Percentiles rank a stretch among this genome's conserved stretches.
These are phyloP conservation scores for Saturnia pavonia DNA, from an alignment of 2,888 invertebrate species.

Conservation along the genomic window DNA sequence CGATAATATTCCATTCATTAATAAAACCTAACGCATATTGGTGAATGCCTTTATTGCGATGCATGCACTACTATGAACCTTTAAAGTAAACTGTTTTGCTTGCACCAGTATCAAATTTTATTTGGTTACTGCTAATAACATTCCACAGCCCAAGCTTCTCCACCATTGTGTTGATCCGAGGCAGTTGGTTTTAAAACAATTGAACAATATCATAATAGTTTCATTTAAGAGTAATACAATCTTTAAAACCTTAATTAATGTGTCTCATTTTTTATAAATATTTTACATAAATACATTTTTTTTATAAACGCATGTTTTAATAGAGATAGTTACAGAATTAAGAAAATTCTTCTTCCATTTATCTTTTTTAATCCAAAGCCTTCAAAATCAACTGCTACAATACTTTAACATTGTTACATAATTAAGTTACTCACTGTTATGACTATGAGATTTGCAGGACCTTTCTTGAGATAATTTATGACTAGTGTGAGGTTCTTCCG, in stretches of 20 bases:
- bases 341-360: background rate
- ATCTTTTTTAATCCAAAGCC: background rate
- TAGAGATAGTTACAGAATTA: background rate
- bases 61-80: too few relatives aligned
- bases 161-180: background rate
- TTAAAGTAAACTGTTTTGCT: too few relatives aligned
- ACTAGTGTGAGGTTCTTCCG: slow-evolving; percentile 67
- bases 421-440: slow-evolving; percentile 60
- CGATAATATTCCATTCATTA: too few relatives aligned
- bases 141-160: background rate
- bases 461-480: slow-evolving; percentile 64
- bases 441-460: slow-evolving; percentile 60
- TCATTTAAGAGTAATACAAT: too few relatives aligned
- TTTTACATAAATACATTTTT: background rate
- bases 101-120: too few relatives aligned
- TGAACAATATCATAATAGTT: background rate
- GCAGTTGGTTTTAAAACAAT: background rate
- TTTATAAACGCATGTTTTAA: background rate
- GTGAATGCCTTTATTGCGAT: too few relatives aligned
- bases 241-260: too few relatives aligned
- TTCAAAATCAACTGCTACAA: background rate
- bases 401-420: background rate
- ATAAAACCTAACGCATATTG: too few relatives aligned
- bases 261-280: background rate
- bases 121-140: background rate